Percentiles rank a stretch among this genome's conserved stretches.
Evolutionary conservation across 1,140 invertebrate species (phyloP).

Genomic region (Marisa cornuarietis): DNA sequence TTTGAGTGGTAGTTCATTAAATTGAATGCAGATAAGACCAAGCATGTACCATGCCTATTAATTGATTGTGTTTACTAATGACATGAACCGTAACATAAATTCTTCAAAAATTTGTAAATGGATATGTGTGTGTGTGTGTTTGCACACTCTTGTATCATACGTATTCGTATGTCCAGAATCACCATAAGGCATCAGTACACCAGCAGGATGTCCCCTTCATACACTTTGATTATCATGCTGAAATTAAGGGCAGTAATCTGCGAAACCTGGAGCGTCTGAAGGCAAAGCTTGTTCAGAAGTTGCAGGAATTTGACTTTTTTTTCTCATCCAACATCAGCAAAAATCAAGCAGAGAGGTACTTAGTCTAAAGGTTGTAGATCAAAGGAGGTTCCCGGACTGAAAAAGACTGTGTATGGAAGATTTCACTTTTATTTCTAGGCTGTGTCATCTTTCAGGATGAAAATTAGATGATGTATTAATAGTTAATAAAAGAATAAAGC

Average conservation of each 20-base stretch:
- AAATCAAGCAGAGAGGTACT: slow-evolving; percentile 19
- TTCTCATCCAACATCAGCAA: slow-evolving; percentile 67
- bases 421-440: too few relatives aligned
- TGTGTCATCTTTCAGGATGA: too few relatives aligned
- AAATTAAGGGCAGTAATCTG: slow-evolving; percentile 80
- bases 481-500: too few relatives aligned
- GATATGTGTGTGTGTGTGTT: background rate
- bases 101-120: too few relatives aligned
- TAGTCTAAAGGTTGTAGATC: too few relatives aligned
- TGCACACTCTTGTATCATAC: background rate
- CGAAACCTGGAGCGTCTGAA: slow-evolving; percentile 82
- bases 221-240: slow-evolving; percentile 91
- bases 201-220: slow-evolving; percentile 80
- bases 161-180: slow-evolving; percentile 70
- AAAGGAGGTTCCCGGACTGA: too few relatives aligned
- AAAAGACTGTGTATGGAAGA: too few relatives aligned
- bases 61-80: too few relatives aligned
- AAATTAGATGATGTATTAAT: too few relatives aligned
- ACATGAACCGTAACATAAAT: too few relatives aligned
- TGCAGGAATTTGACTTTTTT: slow-evolving; percentile 79
- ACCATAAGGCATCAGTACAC: slow-evolving; percentile 82
- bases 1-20: background rate
- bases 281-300: slow-evolving; percentile 77
- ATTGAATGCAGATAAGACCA: background rate
- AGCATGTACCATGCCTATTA: background rate